These are phyloP conservation scores for Diacarnus erythraeanus DNA, from an alignment of 37 sponge, comb jelly and placozoan genomes.

Conservation along the genomic window DNA sequence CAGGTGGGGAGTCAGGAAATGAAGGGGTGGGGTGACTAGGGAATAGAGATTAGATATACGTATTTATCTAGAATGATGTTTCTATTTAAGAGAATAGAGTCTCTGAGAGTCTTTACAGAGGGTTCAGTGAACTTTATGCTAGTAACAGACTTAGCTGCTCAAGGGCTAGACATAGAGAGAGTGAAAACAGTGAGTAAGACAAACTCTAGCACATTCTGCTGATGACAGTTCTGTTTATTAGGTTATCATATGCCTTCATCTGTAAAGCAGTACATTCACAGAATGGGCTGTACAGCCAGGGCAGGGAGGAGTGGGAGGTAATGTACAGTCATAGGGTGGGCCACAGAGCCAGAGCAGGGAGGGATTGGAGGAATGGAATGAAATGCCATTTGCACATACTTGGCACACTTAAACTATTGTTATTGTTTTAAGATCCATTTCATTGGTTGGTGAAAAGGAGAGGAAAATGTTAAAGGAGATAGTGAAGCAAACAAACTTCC, in stretches of 20 bases:
- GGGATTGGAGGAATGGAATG: slow-evolving; percentile 63
- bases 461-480: slow-evolving; percentile 90
- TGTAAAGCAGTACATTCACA: slow-evolving; percentile 96
- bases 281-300: slow-evolving; percentile 96
- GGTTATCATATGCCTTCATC: slow-evolving; percentile 91
- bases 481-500: slow-evolving; percentile 82
- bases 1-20: too few species aligned
- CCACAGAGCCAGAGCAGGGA: slow-evolving; percentile 93
- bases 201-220: background rate
- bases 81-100: slow-evolving; percentile 79
- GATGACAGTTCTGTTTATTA: background rate
- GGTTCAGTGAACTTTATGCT: slow-evolving; percentile 74
- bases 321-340: slow-evolving; percentile 74
- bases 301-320: slow-evolving; percentile 91
- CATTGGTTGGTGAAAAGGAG: slow-evolving; percentile 97
- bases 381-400: background rate
- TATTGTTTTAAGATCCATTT: slow-evolving; percentile 59
- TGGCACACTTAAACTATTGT: too few species aligned
- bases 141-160: slow-evolving; percentile 95
- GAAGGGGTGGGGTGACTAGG: too few species aligned
- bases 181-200: slow-evolving; percentile 84
- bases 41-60: too few species aligned
- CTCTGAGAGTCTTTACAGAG: slow-evolving; percentile 86
- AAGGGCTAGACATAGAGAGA: slow-evolving; percentile 94
- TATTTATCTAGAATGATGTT: too few species aligned